Base-by-base conservation (phyloP, 2,113 vertebrate species). In the Hiodon alosoides region DNA sequence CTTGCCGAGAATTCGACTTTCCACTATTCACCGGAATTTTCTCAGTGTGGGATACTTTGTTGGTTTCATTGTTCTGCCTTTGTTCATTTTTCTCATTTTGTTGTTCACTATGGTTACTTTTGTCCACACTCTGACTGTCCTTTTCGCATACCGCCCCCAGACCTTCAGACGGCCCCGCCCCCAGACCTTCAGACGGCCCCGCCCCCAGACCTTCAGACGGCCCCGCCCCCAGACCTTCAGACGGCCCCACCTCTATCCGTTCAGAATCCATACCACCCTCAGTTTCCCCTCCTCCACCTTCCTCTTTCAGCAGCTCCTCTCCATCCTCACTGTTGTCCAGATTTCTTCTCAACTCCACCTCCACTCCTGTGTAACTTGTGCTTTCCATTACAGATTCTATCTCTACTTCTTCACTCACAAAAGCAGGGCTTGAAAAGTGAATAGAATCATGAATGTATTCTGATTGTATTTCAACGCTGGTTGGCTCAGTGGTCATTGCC, bases 401-500 rank as follows among this genome's bases (percentile, higher is more conserved):
- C 64, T 66, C 69, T 54, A 77, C 47, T 54, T 72, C 69, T 17
- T 72, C 69, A 57, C 69, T 60, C 46, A 71, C 69, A 47, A 66
- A 58, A 4, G n/a, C 2, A 13, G 69, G 59, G 57, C 59, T 72
- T 72, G 62, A 31, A n/a, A 72, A 72, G 58, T 72, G 48, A 10
- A 61, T 7, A 7, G 83, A 89, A 14, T 67, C 61, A 62, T 57
- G 3, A 47, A 71, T 54, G 47, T 67, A 67, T 10, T 75, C 69
- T 67, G 62, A 5, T 10, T 74, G 16, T 31, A 17, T 52, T 59
- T 62, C n/a, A 13, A 8, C 2, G 65, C 83, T 78, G 0, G 86
- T 72, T 48, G 86, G 82, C 5, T 86, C 83, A 0, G 78, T 66
- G 3, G 86, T 70, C 0, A 88, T 86, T 4, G 87, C 81, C 0